phyloP scores from a whole-genome alignment of 1,140 invertebrate genomes.

The Plutomurus gul region DNA sequence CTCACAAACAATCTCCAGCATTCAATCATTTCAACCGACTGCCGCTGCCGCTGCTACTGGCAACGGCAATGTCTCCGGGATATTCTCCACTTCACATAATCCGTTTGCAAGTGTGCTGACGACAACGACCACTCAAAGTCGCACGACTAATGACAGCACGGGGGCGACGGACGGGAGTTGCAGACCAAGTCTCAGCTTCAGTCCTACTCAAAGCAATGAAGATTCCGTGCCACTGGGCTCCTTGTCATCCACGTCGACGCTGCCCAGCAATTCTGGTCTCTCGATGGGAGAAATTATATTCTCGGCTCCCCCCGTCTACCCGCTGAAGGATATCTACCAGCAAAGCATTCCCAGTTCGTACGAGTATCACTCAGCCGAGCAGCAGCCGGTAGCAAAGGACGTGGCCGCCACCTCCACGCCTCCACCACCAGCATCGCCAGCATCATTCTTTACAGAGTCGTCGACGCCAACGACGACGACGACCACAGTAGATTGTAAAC shows the following conservation, averaged over 20 bases:
- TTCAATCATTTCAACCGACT: conserved; percentile 42
- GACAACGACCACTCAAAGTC: neutral
- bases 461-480: neutral
- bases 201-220: neutral
- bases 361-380: neutral
- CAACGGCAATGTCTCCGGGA: neutral
- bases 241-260: neutral
- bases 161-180: neutral
- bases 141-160: neutral
- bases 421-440: neutral
- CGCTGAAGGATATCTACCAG: neutral
- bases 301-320: conserved; percentile 30
- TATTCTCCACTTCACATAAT: neutral
- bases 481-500: neutral
- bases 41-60: neutral
- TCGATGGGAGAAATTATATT: conserved; percentile 52
- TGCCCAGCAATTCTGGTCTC: neutral
- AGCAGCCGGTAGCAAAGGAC: neutral
- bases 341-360: neutral
- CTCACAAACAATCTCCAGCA: conserved; percentile 42
- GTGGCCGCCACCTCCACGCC: neutral
- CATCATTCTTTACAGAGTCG: neutral
- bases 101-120: neutral
- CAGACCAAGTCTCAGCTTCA: neutral
- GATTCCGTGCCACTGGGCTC: neutral